Conservation (phyloP, 2,113 vertebrate species). For the Semnornis frantzii region DNA sequence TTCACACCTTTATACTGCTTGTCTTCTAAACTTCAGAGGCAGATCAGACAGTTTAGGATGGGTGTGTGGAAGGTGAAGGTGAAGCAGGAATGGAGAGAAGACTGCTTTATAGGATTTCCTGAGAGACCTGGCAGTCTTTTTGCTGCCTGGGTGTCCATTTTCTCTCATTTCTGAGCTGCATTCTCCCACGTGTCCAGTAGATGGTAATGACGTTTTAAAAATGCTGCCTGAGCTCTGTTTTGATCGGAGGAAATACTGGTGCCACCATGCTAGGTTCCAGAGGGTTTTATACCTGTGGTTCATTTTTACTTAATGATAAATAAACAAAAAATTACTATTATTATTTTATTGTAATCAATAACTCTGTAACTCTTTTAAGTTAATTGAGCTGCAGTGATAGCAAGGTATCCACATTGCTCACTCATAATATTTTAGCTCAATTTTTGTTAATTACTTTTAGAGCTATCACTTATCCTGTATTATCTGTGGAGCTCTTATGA, state of each 20-base stretch:
- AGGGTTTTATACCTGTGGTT: not conserved
- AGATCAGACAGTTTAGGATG: not conserved
- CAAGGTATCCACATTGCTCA: not conserved
- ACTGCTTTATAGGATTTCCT: not conserved
- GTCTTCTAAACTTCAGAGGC: not conserved
- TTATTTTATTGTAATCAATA: not conserved
- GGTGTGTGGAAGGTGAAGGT: not conserved
- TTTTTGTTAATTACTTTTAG: not conserved
- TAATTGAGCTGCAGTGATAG: not conserved
- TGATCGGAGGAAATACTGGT: not conserved
- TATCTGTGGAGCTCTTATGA: not conserved
- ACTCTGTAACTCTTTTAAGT: not conserved
- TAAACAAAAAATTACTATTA: not conserved
- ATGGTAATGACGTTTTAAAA: constrained; percentile 15
- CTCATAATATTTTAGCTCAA: not conserved
- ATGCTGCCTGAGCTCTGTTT: not conserved
- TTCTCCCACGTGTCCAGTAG: not conserved
- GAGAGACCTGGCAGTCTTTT: no score
- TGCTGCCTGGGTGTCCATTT: not conserved
- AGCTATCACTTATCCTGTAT: not conserved
- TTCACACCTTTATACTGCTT: not conserved
- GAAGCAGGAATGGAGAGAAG: not conserved
- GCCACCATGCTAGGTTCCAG: not conserved
- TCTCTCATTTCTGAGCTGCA: not conserved
- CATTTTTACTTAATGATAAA: not conserved